Evolutionary conservation across 2,888 invertebrate genomes (phyloP).

Genomic region (Gari tellinella): DNA sequence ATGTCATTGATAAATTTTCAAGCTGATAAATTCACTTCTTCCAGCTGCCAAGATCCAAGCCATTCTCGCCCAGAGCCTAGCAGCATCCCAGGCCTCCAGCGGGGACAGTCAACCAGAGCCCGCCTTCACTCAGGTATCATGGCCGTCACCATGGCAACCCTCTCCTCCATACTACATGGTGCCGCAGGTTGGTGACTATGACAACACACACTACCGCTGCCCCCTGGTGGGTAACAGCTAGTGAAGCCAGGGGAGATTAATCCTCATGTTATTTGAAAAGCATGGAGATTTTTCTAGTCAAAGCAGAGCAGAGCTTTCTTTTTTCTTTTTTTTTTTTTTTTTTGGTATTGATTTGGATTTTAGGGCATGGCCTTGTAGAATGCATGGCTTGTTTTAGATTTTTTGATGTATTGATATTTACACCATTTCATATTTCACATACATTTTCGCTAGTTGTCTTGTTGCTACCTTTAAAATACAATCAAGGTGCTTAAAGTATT

Average conservation of each 20-base stretch:
- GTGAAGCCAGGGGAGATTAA: too few species aligned
- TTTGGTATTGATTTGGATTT: not conserved
- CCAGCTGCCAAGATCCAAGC: slow-evolving; percentile 74
- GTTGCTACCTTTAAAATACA: too few species aligned
- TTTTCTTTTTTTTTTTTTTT: too few species aligned
- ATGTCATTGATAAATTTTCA: too few species aligned
- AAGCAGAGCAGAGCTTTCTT: too few species aligned
- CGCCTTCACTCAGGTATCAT: slow-evolving; percentile 67
- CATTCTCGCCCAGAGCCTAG: slow-evolving; percentile 73
- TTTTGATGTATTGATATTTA: not conserved
- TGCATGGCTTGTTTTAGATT: slow-evolving; percentile 34
- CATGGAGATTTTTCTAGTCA: too few species aligned
- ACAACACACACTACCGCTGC: slow-evolving; percentile 5
- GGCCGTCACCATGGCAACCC: slow-evolving; percentile 66
- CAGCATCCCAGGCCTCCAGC: slow-evolving; percentile 74
- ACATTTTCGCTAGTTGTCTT: too few species aligned
- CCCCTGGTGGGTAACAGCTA: too few species aligned
- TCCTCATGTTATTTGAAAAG: too few species aligned
- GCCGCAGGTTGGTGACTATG: slow-evolving; percentile 64
- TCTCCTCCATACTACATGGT: slow-evolving; percentile 59
- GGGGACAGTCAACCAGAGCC: slow-evolving; percentile 75
- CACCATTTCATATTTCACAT: too few species aligned
- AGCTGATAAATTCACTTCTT: too few species aligned
- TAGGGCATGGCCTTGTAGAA: slow-evolving; percentile 22
- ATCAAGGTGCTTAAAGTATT: too few species aligned